Conservation (phyloP, 2,797 vertebrate species). For the Avahi laniger region DNA sequence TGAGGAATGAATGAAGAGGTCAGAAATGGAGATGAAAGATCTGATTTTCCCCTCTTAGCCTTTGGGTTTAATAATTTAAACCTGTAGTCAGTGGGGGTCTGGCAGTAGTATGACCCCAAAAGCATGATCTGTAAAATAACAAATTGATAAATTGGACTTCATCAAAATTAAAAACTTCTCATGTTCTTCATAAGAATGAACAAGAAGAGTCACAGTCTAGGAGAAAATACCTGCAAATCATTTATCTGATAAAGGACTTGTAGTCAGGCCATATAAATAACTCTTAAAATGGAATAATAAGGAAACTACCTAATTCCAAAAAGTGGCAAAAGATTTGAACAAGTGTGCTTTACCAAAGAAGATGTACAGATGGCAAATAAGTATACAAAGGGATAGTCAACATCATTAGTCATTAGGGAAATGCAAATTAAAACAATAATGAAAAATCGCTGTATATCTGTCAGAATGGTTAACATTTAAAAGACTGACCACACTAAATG, state of each 20-base stretch:
- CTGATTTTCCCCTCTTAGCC: not conserved
- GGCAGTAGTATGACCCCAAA: not conserved
- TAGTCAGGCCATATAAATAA: not conserved
- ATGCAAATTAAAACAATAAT: not conserved
- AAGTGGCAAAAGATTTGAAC: not conserved
- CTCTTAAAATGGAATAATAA: slow-evolving; percentile 6
- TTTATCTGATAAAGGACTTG: not conserved
- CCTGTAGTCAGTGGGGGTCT: not conserved
- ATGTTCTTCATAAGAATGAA: not conserved
- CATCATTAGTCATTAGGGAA: not conserved
- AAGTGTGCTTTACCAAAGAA: not conserved
- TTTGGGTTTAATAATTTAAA: not conserved
- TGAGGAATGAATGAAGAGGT: not conserved
- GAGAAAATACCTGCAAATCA: not conserved
- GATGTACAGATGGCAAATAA: not conserved
- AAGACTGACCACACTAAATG: not conserved
- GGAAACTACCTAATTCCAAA: slow-evolving; percentile 6
- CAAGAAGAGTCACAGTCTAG: not conserved
- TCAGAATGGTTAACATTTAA: not conserved
- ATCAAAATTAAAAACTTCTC: not conserved
- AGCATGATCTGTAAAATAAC: not conserved
- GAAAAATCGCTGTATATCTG: not conserved
- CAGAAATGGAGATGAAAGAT: not conserved
- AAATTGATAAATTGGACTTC: not conserved
- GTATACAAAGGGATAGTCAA: not conserved